Evolutionary conservation across 1,140 invertebrate species (phyloP).

Genomic region (Camponotus floridanus): DNA sequence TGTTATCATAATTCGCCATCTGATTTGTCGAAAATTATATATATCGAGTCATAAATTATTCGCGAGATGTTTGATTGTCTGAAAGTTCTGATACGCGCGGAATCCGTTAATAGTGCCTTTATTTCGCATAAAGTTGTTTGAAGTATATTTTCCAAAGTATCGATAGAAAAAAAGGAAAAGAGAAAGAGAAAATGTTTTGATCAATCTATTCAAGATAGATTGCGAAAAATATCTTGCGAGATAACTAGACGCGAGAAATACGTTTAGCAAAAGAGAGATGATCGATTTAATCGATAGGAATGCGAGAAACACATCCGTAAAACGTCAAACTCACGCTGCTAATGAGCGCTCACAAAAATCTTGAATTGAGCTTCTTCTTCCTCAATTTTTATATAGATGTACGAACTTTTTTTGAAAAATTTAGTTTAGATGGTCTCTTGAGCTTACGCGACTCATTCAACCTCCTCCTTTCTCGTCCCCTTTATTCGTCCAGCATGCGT

Average conservation of each 20-base stretch:
- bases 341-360: not conserved
- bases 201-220: not conserved
- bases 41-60: not conserved
- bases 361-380: not conserved
- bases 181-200: not conserved
- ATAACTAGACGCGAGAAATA: constrained; percentile 10
- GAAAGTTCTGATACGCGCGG: not conserved
- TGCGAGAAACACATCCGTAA: not conserved
- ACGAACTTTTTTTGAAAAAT: constrained; percentile 27
- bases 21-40: constrained; percentile 14
- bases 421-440: not conserved
- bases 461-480: not conserved
- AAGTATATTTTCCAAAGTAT: not conserved
- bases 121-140: not conserved
- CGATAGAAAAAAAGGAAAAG: not conserved
- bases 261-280: not conserved
- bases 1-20: not conserved
- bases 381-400: not conserved
- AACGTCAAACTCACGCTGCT: constrained; percentile 5
- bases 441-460: constrained; percentile 14
- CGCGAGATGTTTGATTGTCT: not conserved
- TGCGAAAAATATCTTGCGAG: not conserved
- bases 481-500: constrained; percentile 13
- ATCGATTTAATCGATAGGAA: constrained; percentile 36
- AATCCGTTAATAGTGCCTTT: not conserved